phyloP scores from a whole-genome alignment of 1,140 invertebrate species.

The Coboldia fuscipes region DNA sequence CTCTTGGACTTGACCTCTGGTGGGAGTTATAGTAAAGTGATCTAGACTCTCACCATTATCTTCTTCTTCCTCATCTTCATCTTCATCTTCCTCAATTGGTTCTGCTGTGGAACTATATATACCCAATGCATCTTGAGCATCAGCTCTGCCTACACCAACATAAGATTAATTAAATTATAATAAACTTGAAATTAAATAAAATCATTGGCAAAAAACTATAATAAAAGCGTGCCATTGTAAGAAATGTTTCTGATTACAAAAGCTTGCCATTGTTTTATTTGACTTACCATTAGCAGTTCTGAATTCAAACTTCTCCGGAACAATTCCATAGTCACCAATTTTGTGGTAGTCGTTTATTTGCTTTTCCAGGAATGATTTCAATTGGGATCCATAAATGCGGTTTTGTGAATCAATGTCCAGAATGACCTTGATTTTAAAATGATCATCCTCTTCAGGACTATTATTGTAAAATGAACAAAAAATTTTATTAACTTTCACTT shows the following conservation, averaged over 20 bases:
- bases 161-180: no score
- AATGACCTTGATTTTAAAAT: background rate
- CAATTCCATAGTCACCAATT: background rate
- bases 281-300: no score
- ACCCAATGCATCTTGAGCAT: background rate
- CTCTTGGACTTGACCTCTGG: no score
- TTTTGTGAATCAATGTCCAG: background rate
- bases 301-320: no score
- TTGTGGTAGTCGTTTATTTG: background rate
- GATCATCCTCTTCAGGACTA: background rate
- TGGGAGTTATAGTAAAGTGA: no score
- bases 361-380: background rate
- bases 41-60: no score
- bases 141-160: background rate
- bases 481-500: background rate
- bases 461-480: background rate
- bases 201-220: no score
- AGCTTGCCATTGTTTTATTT: no score
- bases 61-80: constrained; percentile 1
- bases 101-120: background rate
- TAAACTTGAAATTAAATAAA: no score
- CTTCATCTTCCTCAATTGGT: background rate
- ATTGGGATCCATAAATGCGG: background rate
- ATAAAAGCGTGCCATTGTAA: no score
- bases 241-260: no score